Evolutionary conservation across 2,113 vertebrate genomes (phyloP).

Genomic region (Tachuris rubrigastra): DNA sequence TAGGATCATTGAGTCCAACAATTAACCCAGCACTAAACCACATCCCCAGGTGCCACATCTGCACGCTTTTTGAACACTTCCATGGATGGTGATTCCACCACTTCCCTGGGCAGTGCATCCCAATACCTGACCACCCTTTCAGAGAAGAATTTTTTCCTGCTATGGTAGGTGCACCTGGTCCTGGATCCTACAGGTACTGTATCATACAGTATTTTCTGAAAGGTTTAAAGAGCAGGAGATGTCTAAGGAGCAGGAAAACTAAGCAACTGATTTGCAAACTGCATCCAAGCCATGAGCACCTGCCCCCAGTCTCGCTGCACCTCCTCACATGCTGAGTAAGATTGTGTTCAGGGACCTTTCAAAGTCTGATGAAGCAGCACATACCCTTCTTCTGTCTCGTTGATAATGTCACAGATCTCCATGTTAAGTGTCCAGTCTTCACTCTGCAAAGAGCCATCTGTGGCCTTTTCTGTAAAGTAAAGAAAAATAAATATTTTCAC

Average conservation of each 20-base stretch:
- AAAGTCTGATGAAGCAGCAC: constrained; percentile 20
- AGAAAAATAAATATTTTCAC: constrained; percentile 49
- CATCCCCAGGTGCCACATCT: background rate
- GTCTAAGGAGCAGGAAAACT: background rate
- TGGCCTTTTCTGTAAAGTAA: constrained; percentile 88
- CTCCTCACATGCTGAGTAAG: background rate
- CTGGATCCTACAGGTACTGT: background rate
- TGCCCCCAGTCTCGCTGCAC: background rate
- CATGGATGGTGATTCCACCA: background rate
- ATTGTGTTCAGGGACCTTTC: background rate
- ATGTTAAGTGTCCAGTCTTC: constrained; percentile 99
- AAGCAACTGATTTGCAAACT: background rate
- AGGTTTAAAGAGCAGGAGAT: background rate
- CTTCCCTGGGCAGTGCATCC: background rate
- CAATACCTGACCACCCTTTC: background rate
- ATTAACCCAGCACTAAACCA: background rate
- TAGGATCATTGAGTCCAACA: background rate
- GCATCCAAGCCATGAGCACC: background rate
- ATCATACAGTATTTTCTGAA: background rate
- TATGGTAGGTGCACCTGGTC: background rate
- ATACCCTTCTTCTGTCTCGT: constrained; percentile 98
- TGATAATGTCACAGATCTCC: constrained; percentile 99
- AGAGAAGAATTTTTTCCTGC: background rate
- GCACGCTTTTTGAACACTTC: background rate
- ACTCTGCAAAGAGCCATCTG: constrained; percentile 94